Evolutionary conservation across 2,888 invertebrate genomes (phyloP), one percentile per base, ranked within the genome.

Genomic region (Ormyrus rosae): DNA sequence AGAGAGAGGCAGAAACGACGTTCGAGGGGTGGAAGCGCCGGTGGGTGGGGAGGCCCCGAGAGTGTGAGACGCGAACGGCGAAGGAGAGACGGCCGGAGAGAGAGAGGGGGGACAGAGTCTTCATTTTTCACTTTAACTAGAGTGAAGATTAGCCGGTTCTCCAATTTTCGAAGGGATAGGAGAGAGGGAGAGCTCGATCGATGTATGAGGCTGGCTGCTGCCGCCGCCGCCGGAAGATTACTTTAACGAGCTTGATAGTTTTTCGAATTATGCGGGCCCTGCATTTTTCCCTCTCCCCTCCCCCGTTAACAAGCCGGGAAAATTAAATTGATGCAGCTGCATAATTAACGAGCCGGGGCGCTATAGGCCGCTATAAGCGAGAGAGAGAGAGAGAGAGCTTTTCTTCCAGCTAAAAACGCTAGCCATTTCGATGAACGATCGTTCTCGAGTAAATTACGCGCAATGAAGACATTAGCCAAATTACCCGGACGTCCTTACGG

Each of bases 41-140:
- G 10, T 34, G n/a, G 13, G 56, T 53, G 53, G 55, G 46, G 34
- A 2, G 34, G 34, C 2, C 2, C 2, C 34, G 34, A 34, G 34
- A 34, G 34, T 34, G 34, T 34, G 34, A 34, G 34, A 34, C 34
- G 34, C 34, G 34, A 4, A 46, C 10, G 58, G 13, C n/a, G 19
- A 11, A 48, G 61, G 48, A 9, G 67, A 51, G 53, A 68, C 5
- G 11, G 45, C 8, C 55, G 19, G 51, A 50, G 55, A 34, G 9
- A n/a, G 48, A 34, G 67, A 10, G 45, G 6, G 55, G 34, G 46
- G 63, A 9, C 8, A n/a, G 13, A 53, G 55, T 72, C 60, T 72
- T 53, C 67, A 78, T 72, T 71, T 78, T 76, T 78, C 72, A 61
- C 72, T 65, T 71, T 56, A 74, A 72, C 69, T 58, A 79, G 72